Conservation (phyloP, 2,113 vertebrate species). For the Furnarius figulus region DNA sequence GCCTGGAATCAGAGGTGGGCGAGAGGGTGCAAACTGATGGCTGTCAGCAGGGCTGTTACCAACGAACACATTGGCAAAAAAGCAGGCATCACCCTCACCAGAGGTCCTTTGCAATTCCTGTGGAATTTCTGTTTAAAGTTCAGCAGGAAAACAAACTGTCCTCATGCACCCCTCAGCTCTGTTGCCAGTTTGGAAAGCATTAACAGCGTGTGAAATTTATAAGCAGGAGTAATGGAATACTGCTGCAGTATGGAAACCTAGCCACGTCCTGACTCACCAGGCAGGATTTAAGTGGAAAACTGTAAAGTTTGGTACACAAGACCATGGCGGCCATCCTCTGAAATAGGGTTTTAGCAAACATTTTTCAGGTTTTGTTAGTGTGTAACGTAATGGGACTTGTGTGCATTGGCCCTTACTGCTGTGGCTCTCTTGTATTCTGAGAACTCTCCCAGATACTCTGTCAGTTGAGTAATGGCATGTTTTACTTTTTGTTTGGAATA, state of each 20-base stretch:
- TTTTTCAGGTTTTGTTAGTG: not conserved
- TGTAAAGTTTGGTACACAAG: not conserved
- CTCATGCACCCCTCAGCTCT: conserved; percentile 26
- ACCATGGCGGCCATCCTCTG: not conserved
- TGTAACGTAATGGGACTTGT: conserved; percentile 7
- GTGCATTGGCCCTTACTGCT: not conserved
- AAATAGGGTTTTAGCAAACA: not conserved
- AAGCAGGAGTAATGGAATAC: conserved; percentile 41
- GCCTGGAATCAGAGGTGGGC: not conserved
- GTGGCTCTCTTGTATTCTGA: not conserved
- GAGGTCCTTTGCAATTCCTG: conserved; percentile 7
- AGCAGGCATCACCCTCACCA: not conserved
- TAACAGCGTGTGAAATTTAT: conserved; percentile 42
- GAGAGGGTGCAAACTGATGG: not conserved
- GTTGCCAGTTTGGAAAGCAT: conserved; percentile 38
- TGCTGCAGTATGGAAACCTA: conserved; percentile 31
- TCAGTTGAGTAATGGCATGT: not conserved
- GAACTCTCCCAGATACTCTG: not conserved
- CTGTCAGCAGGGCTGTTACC: not conserved
- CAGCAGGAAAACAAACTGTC: conserved; percentile 31
- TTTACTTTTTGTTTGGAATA: not conserved
- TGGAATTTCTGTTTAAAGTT: conserved; percentile 41
- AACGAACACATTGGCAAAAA: not conserved
- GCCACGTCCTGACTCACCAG: conserved; percentile 44
- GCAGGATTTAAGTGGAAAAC: conserved; percentile 38